Evolutionary conservation across 2,797 vertebrate genomes (phyloP).

Genomic region (Miichthys miiuy): DNA sequence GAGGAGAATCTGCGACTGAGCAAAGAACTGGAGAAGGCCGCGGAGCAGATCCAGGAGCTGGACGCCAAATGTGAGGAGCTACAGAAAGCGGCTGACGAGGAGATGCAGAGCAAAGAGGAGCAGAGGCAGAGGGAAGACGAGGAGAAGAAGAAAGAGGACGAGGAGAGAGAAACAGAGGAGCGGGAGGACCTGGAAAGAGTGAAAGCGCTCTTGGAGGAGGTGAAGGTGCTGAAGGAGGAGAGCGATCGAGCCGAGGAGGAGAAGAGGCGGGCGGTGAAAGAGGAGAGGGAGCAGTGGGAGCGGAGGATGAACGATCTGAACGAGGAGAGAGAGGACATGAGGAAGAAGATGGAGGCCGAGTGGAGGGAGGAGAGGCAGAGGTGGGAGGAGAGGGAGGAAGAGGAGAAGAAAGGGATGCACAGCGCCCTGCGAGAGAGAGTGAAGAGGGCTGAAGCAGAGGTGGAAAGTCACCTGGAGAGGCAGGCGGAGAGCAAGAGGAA

Average conservation of each 20-base stretch:
- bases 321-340: slow-evolving; percentile 84
- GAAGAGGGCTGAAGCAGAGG: slow-evolving; percentile 89
- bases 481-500: slow-evolving; percentile 89
- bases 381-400: slow-evolving; percentile 90
- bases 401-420: slow-evolving; percentile 89
- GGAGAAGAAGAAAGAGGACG: slow-evolving; percentile 73
- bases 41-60: slow-evolving; percentile 78
- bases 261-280: slow-evolving; percentile 77
- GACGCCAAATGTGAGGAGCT: slow-evolving; percentile 78
- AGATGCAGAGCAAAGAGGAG: slow-evolving; percentile 59
- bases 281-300: slow-evolving; percentile 83
- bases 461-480: slow-evolving; percentile 89
- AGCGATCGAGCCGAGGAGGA: slow-evolving; percentile 75
- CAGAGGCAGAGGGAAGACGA: slow-evolving; percentile 58
- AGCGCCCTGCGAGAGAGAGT: slow-evolving; percentile 88
- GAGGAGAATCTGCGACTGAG: slow-evolving; percentile 75
- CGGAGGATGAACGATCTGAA: slow-evolving; percentile 81
- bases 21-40: slow-evolving; percentile 76
- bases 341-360: slow-evolving; percentile 87
- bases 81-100: slow-evolving; percentile 71
- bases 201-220: slow-evolving; percentile 78
- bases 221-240: slow-evolving; percentile 79
- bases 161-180: slow-evolving; percentile 76
- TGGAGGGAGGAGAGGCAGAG: slow-evolving; percentile 86
- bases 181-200: slow-evolving; percentile 75